Conservation (phyloP, 1,140 invertebrate species). For the Drosophila parabipectinata region DNA sequence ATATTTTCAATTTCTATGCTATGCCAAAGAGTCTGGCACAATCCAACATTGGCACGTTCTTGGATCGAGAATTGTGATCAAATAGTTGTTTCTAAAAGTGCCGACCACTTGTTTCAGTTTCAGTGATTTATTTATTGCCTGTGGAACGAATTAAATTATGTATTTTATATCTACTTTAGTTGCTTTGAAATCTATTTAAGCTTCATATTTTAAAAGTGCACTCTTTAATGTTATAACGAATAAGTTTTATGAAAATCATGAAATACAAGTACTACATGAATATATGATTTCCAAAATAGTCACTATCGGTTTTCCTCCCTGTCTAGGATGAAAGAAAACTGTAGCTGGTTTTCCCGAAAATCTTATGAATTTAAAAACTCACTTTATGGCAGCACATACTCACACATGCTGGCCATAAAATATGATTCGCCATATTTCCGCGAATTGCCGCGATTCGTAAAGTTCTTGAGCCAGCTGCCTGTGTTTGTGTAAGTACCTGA, state of each 20-base stretch:
- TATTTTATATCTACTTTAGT: slow-evolving; percentile 10
- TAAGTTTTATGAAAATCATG: slow-evolving; percentile 31
- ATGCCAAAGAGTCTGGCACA: slow-evolving; percentile 34
- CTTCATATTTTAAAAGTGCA: slow-evolving; percentile 37
- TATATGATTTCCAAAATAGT: slow-evolving; percentile 5
- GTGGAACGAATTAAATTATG: neutral
- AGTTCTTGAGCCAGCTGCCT: slow-evolving; percentile 53
- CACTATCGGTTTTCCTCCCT: neutral
- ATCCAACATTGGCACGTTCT: slow-evolving; percentile 55
- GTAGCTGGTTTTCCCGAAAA: slow-evolving; percentile 76
- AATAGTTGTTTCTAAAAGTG: slow-evolving; percentile 23
- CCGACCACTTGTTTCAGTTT: slow-evolving; percentile 15
- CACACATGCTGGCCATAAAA: slow-evolving; percentile 69
- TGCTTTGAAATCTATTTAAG: slow-evolving; percentile 29
- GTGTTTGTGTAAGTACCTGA: slow-evolving; percentile 33
- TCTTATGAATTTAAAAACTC: slow-evolving; percentile 80
- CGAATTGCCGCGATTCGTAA: slow-evolving; percentile 55
- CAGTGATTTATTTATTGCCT: slow-evolving; percentile 15
- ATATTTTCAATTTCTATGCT: slow-evolving; percentile 66
- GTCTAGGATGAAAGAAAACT: slow-evolving; percentile 62
- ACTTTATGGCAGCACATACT: slow-evolving; percentile 47
- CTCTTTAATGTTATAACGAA: slow-evolving; percentile 36
- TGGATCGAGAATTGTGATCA: slow-evolving; percentile 46
- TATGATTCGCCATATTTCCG: slow-evolving; percentile 69
- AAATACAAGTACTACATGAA: slow-evolving; percentile 18